These are phyloP conservation scores for Canis aureus DNA, from an alignment of 2,113 vertebrate species.

Conservation along the genomic window DNA sequence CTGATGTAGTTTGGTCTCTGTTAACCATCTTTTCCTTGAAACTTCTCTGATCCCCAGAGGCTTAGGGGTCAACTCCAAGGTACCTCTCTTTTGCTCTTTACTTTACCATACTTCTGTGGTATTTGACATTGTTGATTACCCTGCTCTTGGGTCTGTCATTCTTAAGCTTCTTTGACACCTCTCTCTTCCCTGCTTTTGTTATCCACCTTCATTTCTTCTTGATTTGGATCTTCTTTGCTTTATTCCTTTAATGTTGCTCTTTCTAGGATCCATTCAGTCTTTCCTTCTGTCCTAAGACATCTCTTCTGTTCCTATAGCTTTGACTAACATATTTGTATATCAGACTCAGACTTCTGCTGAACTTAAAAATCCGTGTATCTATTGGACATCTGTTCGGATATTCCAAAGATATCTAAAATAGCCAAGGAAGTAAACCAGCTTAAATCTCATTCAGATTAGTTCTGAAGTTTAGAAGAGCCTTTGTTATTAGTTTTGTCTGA, in stretches of 20 bases:
- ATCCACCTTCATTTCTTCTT: background rate
- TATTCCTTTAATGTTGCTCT: background rate
- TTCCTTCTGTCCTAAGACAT: background rate
- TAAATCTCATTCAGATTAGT: background rate
- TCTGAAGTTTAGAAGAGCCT: background rate
- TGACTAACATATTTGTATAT: background rate
- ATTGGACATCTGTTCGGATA: background rate
- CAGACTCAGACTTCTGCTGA: constrained; percentile 14
- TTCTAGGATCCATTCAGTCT: background rate
- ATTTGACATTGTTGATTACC: background rate
- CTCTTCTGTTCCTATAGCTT: background rate
- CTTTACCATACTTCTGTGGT: background rate
- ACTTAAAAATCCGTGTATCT: background rate
- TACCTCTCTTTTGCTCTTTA: background rate
- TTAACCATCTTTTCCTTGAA: background rate
- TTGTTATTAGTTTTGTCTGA: constrained; percentile 29
- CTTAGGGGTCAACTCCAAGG: background rate
- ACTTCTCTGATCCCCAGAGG: background rate
- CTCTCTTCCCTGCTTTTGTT: background rate
- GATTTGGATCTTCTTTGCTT: background rate
- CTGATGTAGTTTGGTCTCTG: background rate
- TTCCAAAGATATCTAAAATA: background rate
- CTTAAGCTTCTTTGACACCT: background rate
- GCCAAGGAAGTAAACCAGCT: background rate
- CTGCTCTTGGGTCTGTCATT: background rate